Conservation (phyloP, 2,113 vertebrate genomes). For the Pachypanchax playfairii region DNA sequence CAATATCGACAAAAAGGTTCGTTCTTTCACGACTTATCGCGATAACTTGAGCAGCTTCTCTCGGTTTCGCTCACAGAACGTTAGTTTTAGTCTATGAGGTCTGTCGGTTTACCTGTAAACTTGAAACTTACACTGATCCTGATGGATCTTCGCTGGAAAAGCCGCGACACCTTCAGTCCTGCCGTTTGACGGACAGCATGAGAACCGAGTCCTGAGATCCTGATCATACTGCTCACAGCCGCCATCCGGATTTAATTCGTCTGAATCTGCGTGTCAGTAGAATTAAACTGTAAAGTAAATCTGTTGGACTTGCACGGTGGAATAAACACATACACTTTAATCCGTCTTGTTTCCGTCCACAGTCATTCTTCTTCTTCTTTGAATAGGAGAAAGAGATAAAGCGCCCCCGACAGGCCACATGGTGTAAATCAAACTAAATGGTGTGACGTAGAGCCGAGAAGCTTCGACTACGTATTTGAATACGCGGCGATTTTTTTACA, state of each 20-base stretch:
- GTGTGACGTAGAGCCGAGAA: too few species aligned
- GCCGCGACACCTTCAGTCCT: slow-evolving; percentile 42
- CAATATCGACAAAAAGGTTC: background rate
- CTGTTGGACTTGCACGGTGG: fast-evolving
- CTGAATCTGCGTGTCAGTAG: background rate
- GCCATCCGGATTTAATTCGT: slow-evolving; percentile 54
- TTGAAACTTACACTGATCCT: slow-evolving; percentile 65
- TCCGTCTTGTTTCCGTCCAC: background rate
- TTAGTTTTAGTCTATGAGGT: too few species aligned
- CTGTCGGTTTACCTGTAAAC: too few species aligned
- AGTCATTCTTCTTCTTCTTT: background rate
- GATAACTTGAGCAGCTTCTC: too few species aligned
- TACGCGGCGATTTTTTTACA: too few species aligned
- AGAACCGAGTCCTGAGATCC: slow-evolving; percentile 65
- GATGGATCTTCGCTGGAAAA: slow-evolving; percentile 70
- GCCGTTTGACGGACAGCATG: slow-evolving; percentile 52
- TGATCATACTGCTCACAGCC: slow-evolving; percentile 59
- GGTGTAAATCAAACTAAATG: too few species aligned
- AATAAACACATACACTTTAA: fast-evolving
- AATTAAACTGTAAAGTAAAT: background rate
- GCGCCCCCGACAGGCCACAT: background rate
- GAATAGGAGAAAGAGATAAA: background rate
- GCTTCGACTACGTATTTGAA: too few species aligned
- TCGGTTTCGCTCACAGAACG: too few species aligned
- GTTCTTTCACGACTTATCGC: slow-evolving; percentile 39